Base-by-base conservation (phyloP, 2,797 vertebrate species). In the Ctenosaura bakeri region DNA sequence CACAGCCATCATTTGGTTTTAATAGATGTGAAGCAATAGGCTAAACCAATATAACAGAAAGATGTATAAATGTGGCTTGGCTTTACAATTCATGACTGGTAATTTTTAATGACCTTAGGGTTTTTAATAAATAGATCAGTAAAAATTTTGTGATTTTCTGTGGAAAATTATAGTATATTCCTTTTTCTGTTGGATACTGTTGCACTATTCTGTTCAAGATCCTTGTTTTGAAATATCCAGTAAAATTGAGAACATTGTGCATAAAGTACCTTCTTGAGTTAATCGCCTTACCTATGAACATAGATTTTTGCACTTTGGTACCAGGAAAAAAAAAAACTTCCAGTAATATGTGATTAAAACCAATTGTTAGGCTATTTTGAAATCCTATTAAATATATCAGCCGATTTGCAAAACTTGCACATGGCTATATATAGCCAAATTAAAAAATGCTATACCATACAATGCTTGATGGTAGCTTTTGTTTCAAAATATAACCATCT, bases 1-100 rank as follows among this genome's bases (percentile, higher is more conserved):
- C 97, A 98, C 96, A 96, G 97, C 96, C 94, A 94, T 95, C 94
- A 96, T 97, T 97, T 98, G 96, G 94, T 97, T 97, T 90, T 98
- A 93, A 91, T 96, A 94, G 95, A 42, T 95, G 91, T 96, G 92
- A 94, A 95, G 90, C 74, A 83, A 77, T 92, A 94, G 92, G 92
- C 83, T 94, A 81, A 94, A 89, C 73, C 78, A 88, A 56, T 92
- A 77, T 69, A 92, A 90, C 88, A 94, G 93, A 90, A 90, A 91
- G 73, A 85, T 95, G 91, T 91, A 92, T 89, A 88, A 93, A 88
- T 74, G 90, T 90, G 90, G 18, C 92, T 93, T 91, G 92, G 77
- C 82, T 89, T 90, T 93, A 86, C 32, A 20, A 83, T 88, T 93
- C 59, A 50, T 81, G 82, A 66, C 80, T 95, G 0, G 0, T 91